Conservation (phyloP, 2,797 vertebrate species). For the Alosa sapidissima region DNA sequence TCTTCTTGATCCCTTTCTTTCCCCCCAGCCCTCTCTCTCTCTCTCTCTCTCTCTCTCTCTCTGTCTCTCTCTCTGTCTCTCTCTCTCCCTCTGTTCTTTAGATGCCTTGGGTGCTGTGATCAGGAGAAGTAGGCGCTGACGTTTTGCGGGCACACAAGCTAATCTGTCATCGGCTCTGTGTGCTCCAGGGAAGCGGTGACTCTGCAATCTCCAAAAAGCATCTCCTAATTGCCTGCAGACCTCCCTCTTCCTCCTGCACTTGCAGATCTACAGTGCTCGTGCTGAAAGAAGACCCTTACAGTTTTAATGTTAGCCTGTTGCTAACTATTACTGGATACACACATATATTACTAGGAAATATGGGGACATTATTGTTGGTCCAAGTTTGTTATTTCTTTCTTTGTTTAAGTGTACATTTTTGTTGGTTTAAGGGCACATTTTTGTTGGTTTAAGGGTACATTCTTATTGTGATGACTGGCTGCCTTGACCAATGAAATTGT, state of each 20-base stretch:
- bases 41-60: neutral
- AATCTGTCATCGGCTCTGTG: constrained; percentile 50
- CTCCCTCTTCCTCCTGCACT: neutral
- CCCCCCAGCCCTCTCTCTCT: too few relatives aligned
- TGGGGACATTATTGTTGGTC: neutral
- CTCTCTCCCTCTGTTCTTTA: neutral
- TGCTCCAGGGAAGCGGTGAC: constrained; percentile 36
- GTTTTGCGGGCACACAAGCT: constrained; percentile 39
- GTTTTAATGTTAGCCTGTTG: neutral
- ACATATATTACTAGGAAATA: neutral
- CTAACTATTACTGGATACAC: neutral
- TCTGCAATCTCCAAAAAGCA: constrained; percentile 53
- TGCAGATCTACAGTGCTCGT: neutral
- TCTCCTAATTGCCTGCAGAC: constrained; percentile 61
- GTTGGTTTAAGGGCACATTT: neutral
- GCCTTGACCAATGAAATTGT: neutral
- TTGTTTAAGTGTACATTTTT: neutral
- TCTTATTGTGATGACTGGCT: neutral
- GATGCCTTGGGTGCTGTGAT: constrained; percentile 7
- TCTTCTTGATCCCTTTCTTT: neutral
- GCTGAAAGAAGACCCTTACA: neutral
- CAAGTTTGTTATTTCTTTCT: neutral
- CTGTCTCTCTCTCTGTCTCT: neutral
- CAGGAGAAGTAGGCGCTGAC: constrained; percentile 22
- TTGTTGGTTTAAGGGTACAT: neutral